A percentile compares a stretch with the other conserved stretches of the same genome.
Evolutionary conservation across 2,888 invertebrate genomes (phyloP).

Genomic region (Cephus sareptanus): DNA sequence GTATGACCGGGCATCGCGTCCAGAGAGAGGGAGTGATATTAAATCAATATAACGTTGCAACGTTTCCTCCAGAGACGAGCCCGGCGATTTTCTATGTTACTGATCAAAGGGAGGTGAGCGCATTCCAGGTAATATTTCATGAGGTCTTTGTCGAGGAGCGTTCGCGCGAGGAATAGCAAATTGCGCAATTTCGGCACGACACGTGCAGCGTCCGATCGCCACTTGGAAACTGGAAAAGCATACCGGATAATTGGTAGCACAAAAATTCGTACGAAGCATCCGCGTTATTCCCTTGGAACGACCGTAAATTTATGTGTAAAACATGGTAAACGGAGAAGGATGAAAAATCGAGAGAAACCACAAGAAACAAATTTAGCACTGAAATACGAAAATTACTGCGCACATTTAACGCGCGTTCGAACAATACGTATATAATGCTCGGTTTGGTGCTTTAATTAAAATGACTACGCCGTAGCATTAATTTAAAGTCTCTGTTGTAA

Average conservation of each 20-base stretch:
- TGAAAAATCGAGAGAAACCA: background rate
- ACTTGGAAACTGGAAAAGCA: background rate
- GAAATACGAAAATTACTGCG: conserved; percentile 39
- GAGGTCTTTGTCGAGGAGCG: conserved; percentile 45
- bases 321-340: background rate
- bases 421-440: background rate
- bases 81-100: conserved; percentile 56
- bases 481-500: background rate
- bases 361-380: background rate
- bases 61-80: conserved; percentile 46
- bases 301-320: background rate
- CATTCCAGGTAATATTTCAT: conserved; percentile 52
- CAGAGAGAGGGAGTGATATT: conserved; percentile 31
- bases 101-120: conserved; percentile 54
- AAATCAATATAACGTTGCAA: conserved; percentile 50
- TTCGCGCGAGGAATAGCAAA: conserved; percentile 41
- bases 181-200: background rate
- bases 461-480: background rate
- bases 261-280: background rate
- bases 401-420: conserved; percentile 15
- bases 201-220: background rate
- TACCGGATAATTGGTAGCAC: background rate
- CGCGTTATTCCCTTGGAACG: background rate
- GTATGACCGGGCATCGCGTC: conserved; percentile 52
- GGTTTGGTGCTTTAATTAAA: background rate